These are phyloP conservation scores for Pyrocoelia pectoralis DNA, from an alignment of 2,888 invertebrate species.

Conservation along the genomic window DNA sequence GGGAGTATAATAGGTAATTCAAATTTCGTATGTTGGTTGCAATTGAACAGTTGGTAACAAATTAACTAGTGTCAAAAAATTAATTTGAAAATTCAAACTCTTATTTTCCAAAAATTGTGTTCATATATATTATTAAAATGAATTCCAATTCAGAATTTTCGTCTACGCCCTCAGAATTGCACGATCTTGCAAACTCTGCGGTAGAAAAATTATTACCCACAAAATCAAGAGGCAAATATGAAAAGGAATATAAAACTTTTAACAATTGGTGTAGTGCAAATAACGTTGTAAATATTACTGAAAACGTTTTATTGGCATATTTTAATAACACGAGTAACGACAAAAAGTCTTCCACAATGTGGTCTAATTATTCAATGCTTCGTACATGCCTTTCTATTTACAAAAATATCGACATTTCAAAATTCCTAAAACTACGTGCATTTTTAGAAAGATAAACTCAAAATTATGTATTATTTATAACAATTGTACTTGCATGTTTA, in stretches of 20 bases:
- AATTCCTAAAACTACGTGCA: constrained; percentile 25
- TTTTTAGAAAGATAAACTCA: constrained; percentile 19
- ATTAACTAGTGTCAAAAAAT: no score
- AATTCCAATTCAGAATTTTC: background rate
- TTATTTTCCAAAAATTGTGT: background rate
- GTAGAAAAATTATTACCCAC: constrained; percentile 17
- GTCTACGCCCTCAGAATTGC: constrained; percentile 26
- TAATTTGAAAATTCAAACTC: background rate
- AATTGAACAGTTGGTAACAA: background rate
- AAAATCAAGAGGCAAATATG: constrained; percentile 16
- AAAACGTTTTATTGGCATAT: constrained; percentile 29
- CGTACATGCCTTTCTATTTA: constrained; percentile 18
- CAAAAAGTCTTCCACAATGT: constrained; percentile 27
- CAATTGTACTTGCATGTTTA: background rate
- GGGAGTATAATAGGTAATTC: no score
- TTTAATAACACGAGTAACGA: constrained; percentile 20
- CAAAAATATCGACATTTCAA: constrained; percentile 30
- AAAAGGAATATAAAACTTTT: constrained; percentile 23
- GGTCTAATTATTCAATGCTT: constrained; percentile 27
- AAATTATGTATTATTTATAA: constrained; percentile 17
- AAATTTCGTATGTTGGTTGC: background rate
- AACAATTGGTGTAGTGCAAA: constrained; percentile 25
- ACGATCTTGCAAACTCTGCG: constrained; percentile 14
- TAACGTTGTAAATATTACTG: constrained; percentile 14
- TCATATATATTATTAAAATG: background rate